These are phyloP conservation scores for Drosophila fulvimacula DNA, from an alignment of 2,888 invertebrate species.

Conservation along the genomic window DNA sequence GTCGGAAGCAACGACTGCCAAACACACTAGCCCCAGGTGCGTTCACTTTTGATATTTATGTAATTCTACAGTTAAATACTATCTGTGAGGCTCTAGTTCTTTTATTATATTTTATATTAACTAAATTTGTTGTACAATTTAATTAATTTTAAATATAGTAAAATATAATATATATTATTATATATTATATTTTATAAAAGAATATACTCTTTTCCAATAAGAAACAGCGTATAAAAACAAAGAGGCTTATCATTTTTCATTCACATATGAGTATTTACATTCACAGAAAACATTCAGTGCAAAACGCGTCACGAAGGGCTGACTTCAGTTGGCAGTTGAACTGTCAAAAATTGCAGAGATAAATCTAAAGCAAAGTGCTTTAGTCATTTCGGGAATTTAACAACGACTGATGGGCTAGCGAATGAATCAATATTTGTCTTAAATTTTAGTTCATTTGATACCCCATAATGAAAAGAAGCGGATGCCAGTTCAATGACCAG, in stretches of 20 bases:
- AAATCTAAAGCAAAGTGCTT: not conserved
- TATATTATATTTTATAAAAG: too few species aligned
- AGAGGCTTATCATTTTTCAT: not conserved
- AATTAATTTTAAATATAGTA: too few species aligned
- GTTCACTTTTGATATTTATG: too few species aligned
- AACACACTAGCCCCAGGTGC: slow-evolving; percentile 3
- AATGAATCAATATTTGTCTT: not conserved
- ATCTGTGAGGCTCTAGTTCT: too few species aligned
- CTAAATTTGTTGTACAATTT: too few species aligned
- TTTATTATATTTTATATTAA: not conserved
- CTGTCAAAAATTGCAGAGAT: not conserved
- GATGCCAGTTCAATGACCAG: slow-evolving; percentile 47
- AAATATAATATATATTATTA: too few species aligned
- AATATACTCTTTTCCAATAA: not conserved
- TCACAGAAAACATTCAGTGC: not conserved
- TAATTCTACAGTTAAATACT: too few species aligned
- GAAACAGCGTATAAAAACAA: not conserved
- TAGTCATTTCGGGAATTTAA: not conserved
- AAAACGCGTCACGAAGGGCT: not conserved
- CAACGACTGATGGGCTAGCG: not conserved
- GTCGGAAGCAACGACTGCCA: not conserved
- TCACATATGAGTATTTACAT: slow-evolving; percentile 7
- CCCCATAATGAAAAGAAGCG: slow-evolving; percentile 5
- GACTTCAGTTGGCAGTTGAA: not conserved
- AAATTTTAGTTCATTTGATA: not conserved